A percentile compares a stretch with the other conserved stretches of the same genome.
Conservation (phyloP, 1,140 invertebrate genomes). For the Mercenaria mercenaria region DNA sequence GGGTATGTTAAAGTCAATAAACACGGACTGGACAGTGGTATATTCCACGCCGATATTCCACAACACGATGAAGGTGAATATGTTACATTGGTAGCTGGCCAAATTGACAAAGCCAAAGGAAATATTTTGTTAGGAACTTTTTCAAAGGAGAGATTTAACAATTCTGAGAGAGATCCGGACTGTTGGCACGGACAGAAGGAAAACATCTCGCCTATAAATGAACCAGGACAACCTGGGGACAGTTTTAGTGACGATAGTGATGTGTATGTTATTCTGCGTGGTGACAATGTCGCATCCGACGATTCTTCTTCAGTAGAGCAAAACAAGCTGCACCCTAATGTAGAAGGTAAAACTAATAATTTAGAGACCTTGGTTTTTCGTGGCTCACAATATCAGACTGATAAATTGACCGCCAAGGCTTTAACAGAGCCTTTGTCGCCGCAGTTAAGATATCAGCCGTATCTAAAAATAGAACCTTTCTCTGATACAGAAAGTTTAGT, state of each 20-base stretch:
- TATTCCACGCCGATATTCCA: background rate
- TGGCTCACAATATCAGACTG: background rate
- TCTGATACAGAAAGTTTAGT: constrained; percentile 11
- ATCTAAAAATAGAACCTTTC: background rate
- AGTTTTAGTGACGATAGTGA: background rate
- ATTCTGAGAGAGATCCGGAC: background rate
- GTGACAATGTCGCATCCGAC: background rate
- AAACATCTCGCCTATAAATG: background rate
- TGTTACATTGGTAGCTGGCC: background rate
- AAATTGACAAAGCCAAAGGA: background rate
- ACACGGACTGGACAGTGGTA: background rate
- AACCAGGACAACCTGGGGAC: background rate
- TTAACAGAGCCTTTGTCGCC: background rate
- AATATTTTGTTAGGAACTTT: background rate
- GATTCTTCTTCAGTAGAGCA: background rate
- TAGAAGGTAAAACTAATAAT: no score
- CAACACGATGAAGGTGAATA: background rate
- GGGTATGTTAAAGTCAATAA: background rate
- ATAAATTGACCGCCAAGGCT: background rate
- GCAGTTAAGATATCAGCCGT: background rate
- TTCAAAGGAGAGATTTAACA: background rate
- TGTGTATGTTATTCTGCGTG: background rate
- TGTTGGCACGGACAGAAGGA: background rate
- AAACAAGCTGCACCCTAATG: no score
- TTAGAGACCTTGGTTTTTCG: no score